Base-by-base conservation (phyloP, 1,140 invertebrate genomes). In the Hestina assimilis region DNA sequence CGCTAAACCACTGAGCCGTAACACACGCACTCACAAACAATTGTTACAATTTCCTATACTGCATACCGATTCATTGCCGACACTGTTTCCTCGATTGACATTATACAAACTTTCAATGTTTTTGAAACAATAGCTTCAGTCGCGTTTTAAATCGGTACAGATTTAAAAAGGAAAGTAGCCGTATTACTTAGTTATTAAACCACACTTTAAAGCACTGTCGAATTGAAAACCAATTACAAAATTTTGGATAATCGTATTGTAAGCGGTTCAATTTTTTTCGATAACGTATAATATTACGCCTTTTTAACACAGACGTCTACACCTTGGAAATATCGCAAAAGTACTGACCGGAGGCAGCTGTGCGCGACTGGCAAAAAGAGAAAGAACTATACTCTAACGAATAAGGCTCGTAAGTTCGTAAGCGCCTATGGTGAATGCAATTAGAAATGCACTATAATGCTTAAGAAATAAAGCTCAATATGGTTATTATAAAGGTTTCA, bases 281-380 rank as follows among this genome's bases (percentile, higher is more conserved):
- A 64, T 53, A 69, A 64, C 65, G 59, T 60, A 51, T 51, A 59
- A n/a, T n/a, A n/a, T 48, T 60, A 50, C 50, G 51, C 60, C 41
- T 40, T 17, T 45, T 45, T 31, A 15, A 52, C 47, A 42, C 15
- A 17, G 75, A 59, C 63, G 75, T 74, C 75, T 62, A 59, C 66
- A 66, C 63, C 56, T 51, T 56, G 58, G 56, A 66, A 81, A 72
- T 59, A 73, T 71, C 72, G 75, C 72, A 61, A 72, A 74, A 63
- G 74, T 80, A 87, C 83, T 85, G 75, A 71, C 74, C 69, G 68
- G 69, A 79, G 79, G 80, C 78, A 83, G 77, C 73, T 76, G 77
- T 81, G 74, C 69, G 69, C 63, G 76, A 79, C 79, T 50, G 75
- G 58, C 68, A 75, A 80, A 79, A 84, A 84, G 83, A 87, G 83